Conservation (phyloP, 2,797 vertebrate genomes). For the Coregonus sp. region DNA sequence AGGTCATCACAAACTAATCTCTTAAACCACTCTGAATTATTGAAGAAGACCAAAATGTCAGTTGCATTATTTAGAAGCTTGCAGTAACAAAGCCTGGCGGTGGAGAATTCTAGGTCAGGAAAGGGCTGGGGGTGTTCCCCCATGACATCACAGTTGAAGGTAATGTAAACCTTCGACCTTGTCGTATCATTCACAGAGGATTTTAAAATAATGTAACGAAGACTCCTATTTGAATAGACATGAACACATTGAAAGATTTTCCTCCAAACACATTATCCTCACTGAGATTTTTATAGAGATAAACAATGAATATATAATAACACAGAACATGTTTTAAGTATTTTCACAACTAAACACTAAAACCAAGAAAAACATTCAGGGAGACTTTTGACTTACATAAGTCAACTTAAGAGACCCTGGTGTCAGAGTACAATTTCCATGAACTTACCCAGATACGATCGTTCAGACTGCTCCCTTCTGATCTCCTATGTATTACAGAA, state of each 20-base stretch:
- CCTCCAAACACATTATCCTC: not conserved
- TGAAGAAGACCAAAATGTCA: slow-evolving; percentile 64
- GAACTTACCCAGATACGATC: not conserved
- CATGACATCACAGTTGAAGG: slow-evolving; percentile 12
- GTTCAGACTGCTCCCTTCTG: not conserved
- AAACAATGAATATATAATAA: not conserved
- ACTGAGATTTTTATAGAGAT: not conserved
- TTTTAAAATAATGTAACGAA: not conserved
- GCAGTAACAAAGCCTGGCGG: slow-evolving; percentile 45
- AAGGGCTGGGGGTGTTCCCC: slow-evolving; percentile 22
- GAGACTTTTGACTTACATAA: not conserved
- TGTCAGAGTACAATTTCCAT: not conserved
- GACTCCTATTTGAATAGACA: too few relatives aligned
- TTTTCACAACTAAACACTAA: not conserved
- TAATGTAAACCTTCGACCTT: slow-evolving; percentile 2
- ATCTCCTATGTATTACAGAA: not conserved
- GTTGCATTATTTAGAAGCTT: slow-evolving; percentile 63
- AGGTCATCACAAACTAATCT: slow-evolving; percentile 45
- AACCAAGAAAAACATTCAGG: not conserved
- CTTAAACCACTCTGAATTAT: slow-evolving; percentile 63
- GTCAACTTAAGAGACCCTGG: not conserved
- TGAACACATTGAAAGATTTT: not conserved
- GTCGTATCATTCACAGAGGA: not conserved
- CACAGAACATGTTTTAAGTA: not conserved
- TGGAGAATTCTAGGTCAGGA: slow-evolving; percentile 16